Evolutionary conservation across 2,888 invertebrate species (phyloP).

Genomic region (Erebia ligea): DNA sequence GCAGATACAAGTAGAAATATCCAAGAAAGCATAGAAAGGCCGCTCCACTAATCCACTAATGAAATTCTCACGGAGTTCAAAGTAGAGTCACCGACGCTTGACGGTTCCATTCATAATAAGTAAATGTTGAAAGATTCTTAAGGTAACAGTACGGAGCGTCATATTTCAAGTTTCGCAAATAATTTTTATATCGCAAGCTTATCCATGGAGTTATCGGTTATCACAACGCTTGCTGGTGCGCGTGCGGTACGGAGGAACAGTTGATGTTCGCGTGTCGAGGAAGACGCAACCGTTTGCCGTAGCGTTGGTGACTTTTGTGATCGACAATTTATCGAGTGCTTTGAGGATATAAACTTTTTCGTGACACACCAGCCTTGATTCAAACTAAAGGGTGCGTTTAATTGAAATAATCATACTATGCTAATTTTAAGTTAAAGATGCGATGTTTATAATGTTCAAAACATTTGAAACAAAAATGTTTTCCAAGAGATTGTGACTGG

Average conservation of each 20-base stretch:
- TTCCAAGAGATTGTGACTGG: conserved; percentile 17
- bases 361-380: conserved; percentile 50
- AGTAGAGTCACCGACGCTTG: conserved; percentile 37
- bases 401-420: conserved; percentile 6
- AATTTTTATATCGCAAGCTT: conserved; percentile 59
- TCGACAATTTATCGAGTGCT: conserved; percentile 60
- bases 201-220: conserved; percentile 73
- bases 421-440: background rate
- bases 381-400: conserved; percentile 61
- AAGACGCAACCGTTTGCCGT: conserved; percentile 74
- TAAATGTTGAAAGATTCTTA: conserved; percentile 37
- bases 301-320: conserved; percentile 62
- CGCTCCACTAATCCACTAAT: conserved; percentile 31
- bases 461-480: conserved; percentile 9
- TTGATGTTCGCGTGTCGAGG: conserved; percentile 79
- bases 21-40: conserved; percentile 26
- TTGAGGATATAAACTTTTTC: conserved; percentile 51
- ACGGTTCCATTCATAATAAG: conserved; percentile 43
- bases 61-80: conserved; percentile 39
- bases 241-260: conserved; percentile 65
- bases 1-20: background rate
- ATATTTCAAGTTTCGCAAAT: conserved; percentile 54
- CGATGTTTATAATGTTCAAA: background rate
- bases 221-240: conserved; percentile 60
- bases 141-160: conserved; percentile 36